Evolutionary conservation across 30 jellyfish, hydroid and myxozoan genomes (phyloP).

Genomic region (Catostylus mosaicus): DNA sequence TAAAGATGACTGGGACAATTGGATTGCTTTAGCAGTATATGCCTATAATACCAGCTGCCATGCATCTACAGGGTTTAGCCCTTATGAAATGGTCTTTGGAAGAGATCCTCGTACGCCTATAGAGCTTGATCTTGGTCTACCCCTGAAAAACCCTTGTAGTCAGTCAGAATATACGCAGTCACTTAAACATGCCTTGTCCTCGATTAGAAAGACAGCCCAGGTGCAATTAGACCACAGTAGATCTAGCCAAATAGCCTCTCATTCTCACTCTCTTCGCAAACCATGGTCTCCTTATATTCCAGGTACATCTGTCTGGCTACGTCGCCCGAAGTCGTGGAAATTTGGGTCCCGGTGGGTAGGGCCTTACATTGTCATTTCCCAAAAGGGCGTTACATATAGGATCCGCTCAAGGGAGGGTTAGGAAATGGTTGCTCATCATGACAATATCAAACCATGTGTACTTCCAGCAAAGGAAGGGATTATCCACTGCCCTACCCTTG

Average conservation of each 20-base stretch:
- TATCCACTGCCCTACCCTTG: slow-evolving; percentile 16
- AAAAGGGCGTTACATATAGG: slow-evolving; percentile 32
- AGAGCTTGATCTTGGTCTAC: slow-evolving; percentile 49
- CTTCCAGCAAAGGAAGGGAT: slow-evolving; percentile 37
- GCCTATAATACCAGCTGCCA: slow-evolving; percentile 46
- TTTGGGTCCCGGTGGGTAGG: slow-evolving; percentile 39
- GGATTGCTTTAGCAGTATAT: slow-evolving; percentile 24
- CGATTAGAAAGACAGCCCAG: slow-evolving; percentile 19
- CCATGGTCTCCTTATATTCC: slow-evolving; percentile 42
- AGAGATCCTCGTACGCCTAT: slow-evolving; percentile 48
- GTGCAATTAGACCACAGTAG: slow-evolving; percentile 17
- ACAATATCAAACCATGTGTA: slow-evolving; percentile 34
- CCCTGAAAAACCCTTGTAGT: slow-evolving; percentile 35
- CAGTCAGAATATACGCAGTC: slow-evolving; percentile 41
- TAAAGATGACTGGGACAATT: slow-evolving; percentile 19
- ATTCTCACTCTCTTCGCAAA: not conserved
- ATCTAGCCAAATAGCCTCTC: slow-evolving; percentile 12
- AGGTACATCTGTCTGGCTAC: slow-evolving; percentile 54
- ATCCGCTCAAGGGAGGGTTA: slow-evolving; percentile 27
- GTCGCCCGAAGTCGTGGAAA: slow-evolving; percentile 65
- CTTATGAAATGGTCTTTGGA: slow-evolving; percentile 60
- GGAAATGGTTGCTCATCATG: slow-evolving; percentile 35
- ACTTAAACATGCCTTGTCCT: slow-evolving; percentile 12
- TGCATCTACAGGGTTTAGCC: slow-evolving; percentile 58
- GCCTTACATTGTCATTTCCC: slow-evolving; percentile 29